Evolutionary conservation across 2,797 vertebrate species (phyloP).

Genomic region (Melopsittacus undulatus): DNA sequence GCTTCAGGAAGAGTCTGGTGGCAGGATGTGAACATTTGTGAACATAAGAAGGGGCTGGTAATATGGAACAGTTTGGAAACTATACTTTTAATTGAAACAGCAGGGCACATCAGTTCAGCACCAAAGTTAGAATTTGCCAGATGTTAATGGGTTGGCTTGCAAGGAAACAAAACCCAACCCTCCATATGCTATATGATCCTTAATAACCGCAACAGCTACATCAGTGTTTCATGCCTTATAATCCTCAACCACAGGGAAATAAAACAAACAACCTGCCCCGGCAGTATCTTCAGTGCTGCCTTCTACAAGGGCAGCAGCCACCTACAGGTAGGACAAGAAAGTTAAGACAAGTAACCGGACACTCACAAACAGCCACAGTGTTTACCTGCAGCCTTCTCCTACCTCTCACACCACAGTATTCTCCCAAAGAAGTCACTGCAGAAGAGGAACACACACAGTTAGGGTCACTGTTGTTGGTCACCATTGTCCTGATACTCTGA

Average conservation of each 20-base stretch:
- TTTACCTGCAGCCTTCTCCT: not conserved
- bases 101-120: not conserved
- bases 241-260: not conserved
- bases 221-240: not conserved
- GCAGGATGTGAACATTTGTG: not conserved
- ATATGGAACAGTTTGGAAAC: not conserved
- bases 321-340: not conserved
- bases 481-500: not conserved
- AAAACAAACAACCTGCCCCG: not conserved
- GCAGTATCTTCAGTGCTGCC: rapidly evolving
- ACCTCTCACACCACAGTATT: not conserved
- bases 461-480: not conserved
- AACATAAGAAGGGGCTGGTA: not conserved
- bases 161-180: not conserved
- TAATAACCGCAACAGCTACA: not conserved
- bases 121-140: not conserved
- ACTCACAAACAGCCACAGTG: not conserved
- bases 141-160: not conserved
- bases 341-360: not conserved
- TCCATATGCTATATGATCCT: not conserved
- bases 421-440: not conserved
- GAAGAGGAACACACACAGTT: not conserved
- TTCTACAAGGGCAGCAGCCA: not conserved
- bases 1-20: not conserved
- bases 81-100: not conserved